Percentiles rank a stretch among this genome's conserved stretches.
Evolutionary conservation across 2,113 vertebrate species (phyloP).

Genomic region (Gallinago undulata): DNA sequence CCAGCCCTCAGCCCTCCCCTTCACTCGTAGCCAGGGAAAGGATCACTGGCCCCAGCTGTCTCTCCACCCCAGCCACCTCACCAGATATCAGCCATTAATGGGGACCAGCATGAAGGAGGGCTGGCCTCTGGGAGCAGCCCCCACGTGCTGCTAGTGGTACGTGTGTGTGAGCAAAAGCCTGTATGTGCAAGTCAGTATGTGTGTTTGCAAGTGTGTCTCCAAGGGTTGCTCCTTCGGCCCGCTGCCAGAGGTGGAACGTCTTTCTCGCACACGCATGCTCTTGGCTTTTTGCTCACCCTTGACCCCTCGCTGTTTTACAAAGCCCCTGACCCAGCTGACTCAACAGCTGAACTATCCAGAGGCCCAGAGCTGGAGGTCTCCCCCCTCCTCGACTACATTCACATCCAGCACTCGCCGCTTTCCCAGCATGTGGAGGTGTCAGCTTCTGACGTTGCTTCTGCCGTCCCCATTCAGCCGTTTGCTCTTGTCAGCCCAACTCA

Average conservation of each 20-base stretch:
- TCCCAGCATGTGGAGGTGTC: not conserved
- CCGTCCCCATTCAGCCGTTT: accelerated
- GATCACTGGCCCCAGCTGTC: not conserved
- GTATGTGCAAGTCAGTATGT: not conserved
- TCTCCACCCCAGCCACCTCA: not conserved
- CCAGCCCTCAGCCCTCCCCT: not conserved
- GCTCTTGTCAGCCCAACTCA: not conserved
- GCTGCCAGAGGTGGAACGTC: not conserved
- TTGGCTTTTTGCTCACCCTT: slow-evolving; percentile 8
- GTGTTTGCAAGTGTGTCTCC: not conserved
- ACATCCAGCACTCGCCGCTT: accelerated
- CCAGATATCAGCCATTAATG: slow-evolving; percentile 37
- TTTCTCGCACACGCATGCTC: not conserved
- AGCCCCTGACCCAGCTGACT: not conserved
- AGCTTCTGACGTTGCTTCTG: not conserved
- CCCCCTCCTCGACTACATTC: not conserved
- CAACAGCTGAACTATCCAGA: not conserved
- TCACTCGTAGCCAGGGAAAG: not conserved
- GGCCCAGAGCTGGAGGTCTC: not conserved
- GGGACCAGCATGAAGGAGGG: not conserved
- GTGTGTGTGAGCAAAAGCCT: not conserved
- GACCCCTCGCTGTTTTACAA: not conserved
- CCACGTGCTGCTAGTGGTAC: not conserved
- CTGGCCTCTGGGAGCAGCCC: not conserved
- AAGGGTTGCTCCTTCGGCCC: not conserved